Evolutionary conservation across 2,113 vertebrate genomes (phyloP).

Genomic region (Scomber japonicus): DNA sequence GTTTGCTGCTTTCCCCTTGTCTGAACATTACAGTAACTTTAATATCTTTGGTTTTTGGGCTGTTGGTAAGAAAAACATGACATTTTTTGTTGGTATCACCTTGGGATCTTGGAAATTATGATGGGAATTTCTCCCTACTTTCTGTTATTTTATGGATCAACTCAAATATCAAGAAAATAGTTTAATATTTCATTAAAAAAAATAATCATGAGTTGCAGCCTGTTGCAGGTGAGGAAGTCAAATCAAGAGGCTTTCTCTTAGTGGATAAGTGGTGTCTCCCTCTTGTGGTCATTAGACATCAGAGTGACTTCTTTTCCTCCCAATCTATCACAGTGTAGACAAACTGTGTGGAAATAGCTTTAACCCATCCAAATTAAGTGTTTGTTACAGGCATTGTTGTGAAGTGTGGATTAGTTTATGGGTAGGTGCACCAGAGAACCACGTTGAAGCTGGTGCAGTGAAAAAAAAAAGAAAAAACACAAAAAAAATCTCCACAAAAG

Average conservation of each 20-base stretch:
- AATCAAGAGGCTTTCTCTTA: background rate
- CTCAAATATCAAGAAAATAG: no score
- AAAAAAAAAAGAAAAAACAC: background rate
- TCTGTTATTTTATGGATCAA: no score
- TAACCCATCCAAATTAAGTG: background rate
- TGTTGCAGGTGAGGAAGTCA: background rate
- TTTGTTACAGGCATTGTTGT: conserved; percentile 20
- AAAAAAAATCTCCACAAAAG: background rate
- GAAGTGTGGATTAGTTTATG: background rate
- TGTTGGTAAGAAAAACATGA: no score
- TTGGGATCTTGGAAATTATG: no score
- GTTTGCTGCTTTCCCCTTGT: no score
- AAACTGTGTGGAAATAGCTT: background rate
- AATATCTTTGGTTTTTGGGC: no score
- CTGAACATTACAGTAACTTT: no score
- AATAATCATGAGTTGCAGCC: background rate
- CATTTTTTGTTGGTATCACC: no score
- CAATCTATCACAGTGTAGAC: conserved; percentile 17
- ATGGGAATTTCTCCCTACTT: no score
- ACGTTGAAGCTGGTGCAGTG: background rate
- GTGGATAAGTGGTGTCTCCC: conserved; percentile 41
- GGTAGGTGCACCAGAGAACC: background rate
- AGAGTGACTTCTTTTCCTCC: background rate
- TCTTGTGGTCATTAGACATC: conserved; percentile 46
- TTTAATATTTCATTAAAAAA: no score